Percentiles rank a stretch among this genome's conserved stretches.
Conservation (phyloP, 92 coral and sea anemone species). For the Epizoanthus scotinus region DNA sequence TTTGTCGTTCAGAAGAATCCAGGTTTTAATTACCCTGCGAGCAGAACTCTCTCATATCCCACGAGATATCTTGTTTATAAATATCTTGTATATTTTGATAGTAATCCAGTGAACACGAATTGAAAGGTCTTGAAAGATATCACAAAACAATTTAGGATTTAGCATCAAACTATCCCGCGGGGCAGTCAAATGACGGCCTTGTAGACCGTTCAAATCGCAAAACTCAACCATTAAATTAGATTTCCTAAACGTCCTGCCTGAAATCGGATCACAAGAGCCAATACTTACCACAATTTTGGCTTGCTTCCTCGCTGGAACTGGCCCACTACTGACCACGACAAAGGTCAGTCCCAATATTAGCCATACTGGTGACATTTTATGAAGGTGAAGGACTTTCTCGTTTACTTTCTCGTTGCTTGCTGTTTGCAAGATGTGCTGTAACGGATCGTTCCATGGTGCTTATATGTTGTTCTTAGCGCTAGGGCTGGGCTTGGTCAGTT, state of each 20-base stretch:
- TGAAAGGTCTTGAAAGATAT: too few relatives aligned
- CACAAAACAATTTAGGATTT: background rate
- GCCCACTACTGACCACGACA: constrained; percentile 2
- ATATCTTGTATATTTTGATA: too few relatives aligned
- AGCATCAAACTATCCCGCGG: background rate
- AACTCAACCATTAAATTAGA: background rate
- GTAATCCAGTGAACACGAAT: background rate
- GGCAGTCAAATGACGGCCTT: background rate
- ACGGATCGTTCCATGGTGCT: background rate
- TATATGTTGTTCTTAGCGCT: background rate
- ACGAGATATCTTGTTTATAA: too few relatives aligned
- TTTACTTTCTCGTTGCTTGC: background rate
- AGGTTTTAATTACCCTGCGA: too few relatives aligned
- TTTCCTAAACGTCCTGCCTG: background rate
- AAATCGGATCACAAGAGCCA: background rate
- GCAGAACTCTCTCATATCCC: too few relatives aligned
- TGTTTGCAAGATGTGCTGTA: background rate
- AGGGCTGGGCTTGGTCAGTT: too few relatives aligned
- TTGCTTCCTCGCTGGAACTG: constrained; percentile 35
- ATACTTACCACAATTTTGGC: constrained; percentile 31
- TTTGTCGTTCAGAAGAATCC: background rate
- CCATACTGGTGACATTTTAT: background rate
- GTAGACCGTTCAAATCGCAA: background rate
- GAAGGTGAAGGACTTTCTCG: background rate
- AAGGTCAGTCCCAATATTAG: background rate